Evolutionary conservation across 2,797 vertebrate species (phyloP).

Genomic region (Parotocinclus haroldoi): DNA sequence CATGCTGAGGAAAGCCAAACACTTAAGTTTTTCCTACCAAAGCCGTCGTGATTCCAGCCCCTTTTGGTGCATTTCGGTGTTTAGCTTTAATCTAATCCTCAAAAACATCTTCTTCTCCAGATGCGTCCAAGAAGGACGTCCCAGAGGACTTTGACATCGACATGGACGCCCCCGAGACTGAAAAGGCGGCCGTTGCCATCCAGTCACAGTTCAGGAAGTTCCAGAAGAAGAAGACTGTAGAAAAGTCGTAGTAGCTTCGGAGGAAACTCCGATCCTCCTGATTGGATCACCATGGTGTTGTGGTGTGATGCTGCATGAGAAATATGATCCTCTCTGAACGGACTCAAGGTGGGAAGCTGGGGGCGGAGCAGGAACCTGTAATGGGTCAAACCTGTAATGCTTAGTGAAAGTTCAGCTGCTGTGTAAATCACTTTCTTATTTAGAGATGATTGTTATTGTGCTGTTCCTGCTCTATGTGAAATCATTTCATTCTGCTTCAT

Average conservation of each 20-base stretch:
- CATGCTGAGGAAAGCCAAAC: too few species aligned
- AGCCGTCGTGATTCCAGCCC: too few species aligned
- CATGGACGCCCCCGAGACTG: slow-evolving; percentile 89
- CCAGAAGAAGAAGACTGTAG: slow-evolving; percentile 90
- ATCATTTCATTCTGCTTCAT: too few species aligned
- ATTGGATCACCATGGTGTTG: slow-evolving; percentile 48
- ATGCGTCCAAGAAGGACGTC: slow-evolving; percentile 83
- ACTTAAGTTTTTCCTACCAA: too few species aligned
- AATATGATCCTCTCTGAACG: slow-evolving; percentile 67
- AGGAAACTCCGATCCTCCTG: slow-evolving; percentile 55
- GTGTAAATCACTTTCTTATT: slow-evolving; percentile 36
- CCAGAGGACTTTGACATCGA: slow-evolving; percentile 90
- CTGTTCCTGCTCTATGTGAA: too few species aligned
- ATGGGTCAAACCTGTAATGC: slow-evolving; percentile 61
- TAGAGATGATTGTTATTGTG: too few species aligned
- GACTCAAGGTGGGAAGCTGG: slow-evolving; percentile 53
- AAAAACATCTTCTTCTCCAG: slow-evolving; percentile 25
- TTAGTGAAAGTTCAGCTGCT: slow-evolving; percentile 59
- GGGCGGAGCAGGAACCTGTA: slow-evolving; percentile 45
- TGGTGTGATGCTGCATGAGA: slow-evolving; percentile 73
- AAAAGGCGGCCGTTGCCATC: slow-evolving; percentile 90
- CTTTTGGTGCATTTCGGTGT: too few species aligned
- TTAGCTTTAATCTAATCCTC: too few species aligned
- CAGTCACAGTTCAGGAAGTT: slow-evolving; percentile 98
- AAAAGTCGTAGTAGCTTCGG: slow-evolving; percentile 80